Evolutionary conservation across 2,888 invertebrate species (phyloP).

Genomic region (Zootermopsis nevadensis): DNA sequence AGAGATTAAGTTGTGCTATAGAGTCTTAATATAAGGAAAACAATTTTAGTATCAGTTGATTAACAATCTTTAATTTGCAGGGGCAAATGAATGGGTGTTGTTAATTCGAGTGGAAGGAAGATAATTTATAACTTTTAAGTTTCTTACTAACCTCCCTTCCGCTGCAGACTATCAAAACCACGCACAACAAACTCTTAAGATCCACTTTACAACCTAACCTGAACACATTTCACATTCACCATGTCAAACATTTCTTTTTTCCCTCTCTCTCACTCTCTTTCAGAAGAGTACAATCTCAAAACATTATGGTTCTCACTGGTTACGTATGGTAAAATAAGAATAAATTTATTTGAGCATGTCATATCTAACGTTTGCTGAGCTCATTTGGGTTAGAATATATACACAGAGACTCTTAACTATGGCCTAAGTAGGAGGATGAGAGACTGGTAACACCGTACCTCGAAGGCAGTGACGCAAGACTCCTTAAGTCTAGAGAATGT

Average conservation of each 20-base stretch:
- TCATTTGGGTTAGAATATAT: not conserved
- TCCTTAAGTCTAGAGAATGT: too few species aligned
- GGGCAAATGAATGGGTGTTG: not conserved
- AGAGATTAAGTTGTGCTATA: not conserved
- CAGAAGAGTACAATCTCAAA: constrained; percentile 12
- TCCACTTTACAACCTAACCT: not conserved
- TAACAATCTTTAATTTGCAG: not conserved
- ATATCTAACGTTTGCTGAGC: not conserved
- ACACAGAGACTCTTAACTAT: not conserved
- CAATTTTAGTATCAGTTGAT: not conserved
- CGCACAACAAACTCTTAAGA: not conserved
- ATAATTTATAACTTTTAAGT: not conserved
- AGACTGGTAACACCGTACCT: not conserved
- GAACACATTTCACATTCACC: not conserved
- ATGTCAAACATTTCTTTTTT: not conserved
- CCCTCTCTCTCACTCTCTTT: not conserved
- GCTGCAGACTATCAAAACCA: not conserved
- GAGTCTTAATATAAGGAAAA: not conserved
- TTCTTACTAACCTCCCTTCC: not conserved
- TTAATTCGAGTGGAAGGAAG: not conserved
- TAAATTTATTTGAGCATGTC: constrained; percentile 22
- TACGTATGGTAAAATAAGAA: constrained; percentile 20
- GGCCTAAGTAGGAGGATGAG: not conserved
- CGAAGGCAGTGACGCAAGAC: not conserved
- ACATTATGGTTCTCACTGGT: not conserved